Base-by-base conservation (phyloP, 2,888 invertebrate genomes). In the Sthenelais limicola region DNA sequence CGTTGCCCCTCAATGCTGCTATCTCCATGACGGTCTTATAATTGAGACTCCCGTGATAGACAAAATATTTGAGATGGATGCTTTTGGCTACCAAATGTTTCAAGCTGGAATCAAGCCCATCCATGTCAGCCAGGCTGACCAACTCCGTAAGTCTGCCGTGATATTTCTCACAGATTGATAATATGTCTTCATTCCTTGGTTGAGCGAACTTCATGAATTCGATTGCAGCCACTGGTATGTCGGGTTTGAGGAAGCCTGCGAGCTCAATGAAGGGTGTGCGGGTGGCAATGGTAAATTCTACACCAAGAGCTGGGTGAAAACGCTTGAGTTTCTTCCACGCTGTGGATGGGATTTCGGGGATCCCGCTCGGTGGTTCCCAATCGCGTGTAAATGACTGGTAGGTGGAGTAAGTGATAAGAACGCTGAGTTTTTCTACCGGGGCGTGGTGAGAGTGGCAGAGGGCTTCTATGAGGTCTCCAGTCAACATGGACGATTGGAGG, bases 401-500 rank as follows among this genome's bases (percentile, higher is more conserved):
- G 5, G 58, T 54, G 3, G 79, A 70, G 68, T 79, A 83, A 5
- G 80, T 81, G 2, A 85, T 76, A 24, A 82, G 77, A 5, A 85
- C 77, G 32, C 80, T 74, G 24, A 84, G 71, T 1, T 71, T 21
- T 26, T 79, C 47, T 9, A 84, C 74, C 56, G 76, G 80, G n/a
- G 71, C 68, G 68, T 82, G 74, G 0, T 74, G 74, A 21, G 71
- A 54, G 0, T 75, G 73, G 0, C 80, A 75, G 2, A 85, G 71
- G 47, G 77, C 75, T 49, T 72, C 18, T 2, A 85, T 32, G 5
- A 83, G 49, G 0, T 80, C 78, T 47, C 80, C 75, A 48, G 75
- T 78, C 5, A 85, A 35, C 83, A 85, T 83, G 0, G 81, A 79
- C 3, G 82, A 81, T 30, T 83, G 75, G 4, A 85, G 66, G 5